phyloP scores from a whole-genome alignment of 2,888 invertebrate genomes.

The Lycophotia porphyrea region DNA sequence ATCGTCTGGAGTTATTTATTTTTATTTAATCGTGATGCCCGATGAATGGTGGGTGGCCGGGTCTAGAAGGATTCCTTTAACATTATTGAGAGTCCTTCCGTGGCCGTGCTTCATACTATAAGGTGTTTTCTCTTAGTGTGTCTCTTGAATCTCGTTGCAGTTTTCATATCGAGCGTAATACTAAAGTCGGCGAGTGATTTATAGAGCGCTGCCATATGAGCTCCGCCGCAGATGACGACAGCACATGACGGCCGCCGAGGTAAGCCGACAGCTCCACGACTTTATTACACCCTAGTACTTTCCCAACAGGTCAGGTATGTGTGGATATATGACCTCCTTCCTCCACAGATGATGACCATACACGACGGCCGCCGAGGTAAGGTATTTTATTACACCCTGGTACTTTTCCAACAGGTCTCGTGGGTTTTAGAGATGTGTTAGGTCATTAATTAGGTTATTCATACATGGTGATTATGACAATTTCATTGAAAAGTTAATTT shows the following conservation, averaged over 20 bases:
- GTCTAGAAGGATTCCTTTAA: neutral
- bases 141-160: conserved; percentile 71
- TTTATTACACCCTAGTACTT: conserved; percentile 57
- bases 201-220: conserved; percentile 75
- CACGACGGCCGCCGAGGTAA: conserved; percentile 33
- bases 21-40: neutral
- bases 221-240: conserved; percentile 59
- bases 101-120: neutral
- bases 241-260: conserved; percentile 54
- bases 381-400: conserved; percentile 50
- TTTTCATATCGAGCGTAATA: conserved; percentile 80
- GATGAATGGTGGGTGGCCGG: neutral
- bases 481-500: neutral
- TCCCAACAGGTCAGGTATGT: conserved; percentile 12
- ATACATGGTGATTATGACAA: neutral
- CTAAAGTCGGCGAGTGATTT: conserved; percentile 78
- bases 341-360: conserved; percentile 38
- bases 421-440: neutral
- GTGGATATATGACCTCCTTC: conserved; percentile 45
- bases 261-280: conserved; percentile 40
- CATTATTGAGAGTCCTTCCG: neutral
- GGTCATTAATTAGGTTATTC: neutral
- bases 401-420: neutral
- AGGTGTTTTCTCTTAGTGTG: conserved; percentile 63
- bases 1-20: neutral